A percentile compares a stretch with the other conserved stretches of the same genome.
Evolutionary conservation across 2,797 vertebrate genomes (phyloP).

Genomic region (Pseudochirops corinnae): DNA sequence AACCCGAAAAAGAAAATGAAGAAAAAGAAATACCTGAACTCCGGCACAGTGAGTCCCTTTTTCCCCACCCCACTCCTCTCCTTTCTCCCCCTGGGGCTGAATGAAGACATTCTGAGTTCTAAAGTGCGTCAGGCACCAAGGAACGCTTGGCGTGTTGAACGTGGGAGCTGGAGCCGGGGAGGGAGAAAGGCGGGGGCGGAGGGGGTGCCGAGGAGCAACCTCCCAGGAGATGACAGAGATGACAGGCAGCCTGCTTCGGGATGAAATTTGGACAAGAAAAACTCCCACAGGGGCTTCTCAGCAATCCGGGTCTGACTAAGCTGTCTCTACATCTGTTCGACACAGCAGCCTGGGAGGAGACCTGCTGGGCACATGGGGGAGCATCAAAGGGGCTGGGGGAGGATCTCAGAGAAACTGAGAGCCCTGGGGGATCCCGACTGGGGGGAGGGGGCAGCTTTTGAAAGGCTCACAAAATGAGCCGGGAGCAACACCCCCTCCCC

Average conservation of each 20-base stretch:
- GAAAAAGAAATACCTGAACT: constrained; percentile 98
- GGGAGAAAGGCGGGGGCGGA: neutral
- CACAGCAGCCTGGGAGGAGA: neutral
- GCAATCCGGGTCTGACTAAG: neutral
- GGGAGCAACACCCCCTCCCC: neutral
- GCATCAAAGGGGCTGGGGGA: neutral
- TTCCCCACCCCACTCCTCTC: neutral
- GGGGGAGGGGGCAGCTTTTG: neutral
- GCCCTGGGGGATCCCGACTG: neutral
- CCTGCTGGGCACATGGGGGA: neutral
- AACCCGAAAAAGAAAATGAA: constrained; percentile 98
- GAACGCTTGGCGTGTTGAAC: fast-evolving
- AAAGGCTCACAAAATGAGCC: neutral
- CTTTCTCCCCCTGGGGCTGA: neutral
- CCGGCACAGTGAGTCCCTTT: constrained; percentile 92
- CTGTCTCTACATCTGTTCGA: neutral
- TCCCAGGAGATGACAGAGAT: neutral
- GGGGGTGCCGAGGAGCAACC: neutral
- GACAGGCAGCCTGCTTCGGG: neutral
- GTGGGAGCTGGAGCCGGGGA: neutral
- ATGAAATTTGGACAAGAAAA: constrained; percentile 1
- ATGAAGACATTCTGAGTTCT: neutral
- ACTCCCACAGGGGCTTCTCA: constrained; percentile 1
- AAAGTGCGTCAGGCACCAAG: neutral
- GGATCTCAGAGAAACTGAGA: neutral